These are phyloP conservation scores for Rhimphoctona megacephalus DNA, from an alignment of 2,888 invertebrate genomes.

Conservation along the genomic window DNA sequence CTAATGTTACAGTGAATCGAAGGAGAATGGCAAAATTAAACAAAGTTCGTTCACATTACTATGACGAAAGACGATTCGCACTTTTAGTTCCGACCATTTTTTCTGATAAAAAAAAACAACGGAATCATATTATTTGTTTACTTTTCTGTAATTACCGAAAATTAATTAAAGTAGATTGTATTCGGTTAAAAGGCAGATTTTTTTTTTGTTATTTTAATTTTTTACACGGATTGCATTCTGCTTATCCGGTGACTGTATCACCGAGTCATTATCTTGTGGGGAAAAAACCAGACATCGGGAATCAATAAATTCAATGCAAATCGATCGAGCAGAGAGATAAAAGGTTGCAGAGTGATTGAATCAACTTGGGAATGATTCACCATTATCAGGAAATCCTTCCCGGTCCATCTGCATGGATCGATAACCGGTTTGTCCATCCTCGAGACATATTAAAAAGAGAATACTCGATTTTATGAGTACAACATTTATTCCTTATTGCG, in stretches of 20 bases:
- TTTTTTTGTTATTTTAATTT: background rate
- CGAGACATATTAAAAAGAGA: background rate
- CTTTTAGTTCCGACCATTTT: background rate
- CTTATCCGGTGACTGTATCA: background rate
- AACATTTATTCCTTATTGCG: conserved; percentile 1
- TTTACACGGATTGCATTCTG: background rate
- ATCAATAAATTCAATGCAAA: conserved; percentile 7
- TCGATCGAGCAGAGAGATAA: conserved; percentile 3
- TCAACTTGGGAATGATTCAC: conserved; percentile 6
- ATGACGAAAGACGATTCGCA: background rate
- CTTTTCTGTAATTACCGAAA: background rate
- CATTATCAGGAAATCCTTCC: conserved; percentile 1
- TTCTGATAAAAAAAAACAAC: too few relatives aligned
- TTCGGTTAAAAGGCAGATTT: background rate
- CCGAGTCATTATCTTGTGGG: background rate
- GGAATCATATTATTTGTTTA: background rate
- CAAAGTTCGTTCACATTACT: conserved; percentile 29
- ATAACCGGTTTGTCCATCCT: background rate
- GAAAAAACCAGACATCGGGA: conserved; percentile 10
- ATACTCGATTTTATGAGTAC: background rate
- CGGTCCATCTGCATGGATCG: background rate
- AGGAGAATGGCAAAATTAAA: conserved; percentile 2
- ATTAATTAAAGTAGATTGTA: background rate
- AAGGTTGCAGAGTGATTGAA: background rate
- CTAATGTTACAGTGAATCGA: conserved; percentile 6